Evolutionary conservation across 2,888 invertebrate genomes (phyloP), one percentile per base, ranked within the genome.

Genomic region (Sinotaia quadrata): DNA sequence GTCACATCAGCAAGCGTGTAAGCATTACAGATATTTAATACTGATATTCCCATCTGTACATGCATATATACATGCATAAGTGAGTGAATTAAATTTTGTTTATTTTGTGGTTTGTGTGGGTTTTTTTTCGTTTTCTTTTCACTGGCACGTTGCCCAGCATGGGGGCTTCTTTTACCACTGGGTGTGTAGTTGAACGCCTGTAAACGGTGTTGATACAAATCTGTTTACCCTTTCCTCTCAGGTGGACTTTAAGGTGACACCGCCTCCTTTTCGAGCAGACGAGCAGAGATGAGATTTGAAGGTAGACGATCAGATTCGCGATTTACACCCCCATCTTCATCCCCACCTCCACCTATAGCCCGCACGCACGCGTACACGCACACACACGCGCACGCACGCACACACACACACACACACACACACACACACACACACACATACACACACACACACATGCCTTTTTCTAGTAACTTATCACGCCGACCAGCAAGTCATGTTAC

Each of bases 141-240:
- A n/a, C n/a, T n/a, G n/a, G n/a, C n/a, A n/a, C n/a, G n/a, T n/a
- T n/a, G n/a, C n/a, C n/a, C n/a, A n/a, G n/a, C n/a, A n/a, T n/a
- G n/a, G n/a, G n/a, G n/a, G n/a, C n/a, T n/a, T n/a, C n/a, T n/a
- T n/a, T n/a, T n/a, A n/a, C n/a, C n/a, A n/a, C n/a, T n/a, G n/a
- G n/a, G n/a, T n/a, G n/a, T n/a, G n/a, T n/a, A n/a, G n/a, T n/a
- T n/a, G n/a, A n/a, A n/a, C n/a, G n/a, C n/a, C n/a, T n/a, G n/a
- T n/a, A n/a, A n/a, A n/a, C 54, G 54, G 54, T 54, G 54, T 54
- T 54, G 54, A 54, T 54, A 54, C 54, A 54, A 54, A 29, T 54
- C 29, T 27, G 54, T 54, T 54, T 54, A 54, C 54, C 27, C 29
- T 31, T 31, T 31, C 54, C 47, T 18, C 41, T 41, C 41, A 7